A percentile compares a stretch with the other conserved stretches of the same genome.
These are phyloP conservation scores for Drosophila pseudotakahashii DNA, from an alignment of 2,888 invertebrate species.

Conservation along the genomic window DNA sequence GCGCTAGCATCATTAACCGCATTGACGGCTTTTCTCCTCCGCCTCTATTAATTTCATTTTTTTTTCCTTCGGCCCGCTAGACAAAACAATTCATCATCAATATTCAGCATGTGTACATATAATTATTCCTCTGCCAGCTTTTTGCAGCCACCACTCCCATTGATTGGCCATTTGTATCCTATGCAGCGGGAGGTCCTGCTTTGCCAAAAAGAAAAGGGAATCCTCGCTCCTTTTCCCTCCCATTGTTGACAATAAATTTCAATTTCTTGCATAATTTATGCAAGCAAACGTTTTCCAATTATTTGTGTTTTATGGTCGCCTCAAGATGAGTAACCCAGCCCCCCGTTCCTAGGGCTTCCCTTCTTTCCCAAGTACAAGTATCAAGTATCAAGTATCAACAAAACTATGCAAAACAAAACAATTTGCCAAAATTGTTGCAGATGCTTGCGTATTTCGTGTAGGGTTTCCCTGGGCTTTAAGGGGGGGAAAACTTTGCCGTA, in stretches of 20 bases:
- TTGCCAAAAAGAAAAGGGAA: not conserved
- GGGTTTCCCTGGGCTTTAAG: not conserved
- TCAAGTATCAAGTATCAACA: not conserved
- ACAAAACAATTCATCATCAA: constrained; percentile 64
- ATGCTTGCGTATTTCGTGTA: constrained; percentile 1
- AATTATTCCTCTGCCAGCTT: constrained; percentile 51
- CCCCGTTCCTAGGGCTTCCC: not conserved
- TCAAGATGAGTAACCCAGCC: not conserved
- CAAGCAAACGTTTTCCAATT: constrained; percentile 59
- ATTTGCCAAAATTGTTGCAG: constrained; percentile 9
- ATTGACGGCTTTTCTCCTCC: constrained; percentile 40
- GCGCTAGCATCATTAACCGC: constrained; percentile 64
- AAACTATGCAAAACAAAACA: constrained; percentile 23
- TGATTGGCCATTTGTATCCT: constrained; percentile 43
- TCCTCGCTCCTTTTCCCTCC: not conserved
- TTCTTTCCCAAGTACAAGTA: not conserved
- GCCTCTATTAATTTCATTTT: constrained; percentile 17
- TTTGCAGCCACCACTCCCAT: not conserved
- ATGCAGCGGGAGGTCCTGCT: constrained; percentile 4
- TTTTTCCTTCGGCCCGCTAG: constrained; percentile 3
- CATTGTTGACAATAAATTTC: constrained; percentile 59
- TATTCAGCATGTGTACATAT: constrained; percentile 64
- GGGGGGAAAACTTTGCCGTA: not conserved
- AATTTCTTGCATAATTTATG: constrained; percentile 69
- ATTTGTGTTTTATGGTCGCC: constrained; percentile 34